Conservation (phyloP, 2,113 vertebrate genomes). For the Sylvilagus bachmani region DNA sequence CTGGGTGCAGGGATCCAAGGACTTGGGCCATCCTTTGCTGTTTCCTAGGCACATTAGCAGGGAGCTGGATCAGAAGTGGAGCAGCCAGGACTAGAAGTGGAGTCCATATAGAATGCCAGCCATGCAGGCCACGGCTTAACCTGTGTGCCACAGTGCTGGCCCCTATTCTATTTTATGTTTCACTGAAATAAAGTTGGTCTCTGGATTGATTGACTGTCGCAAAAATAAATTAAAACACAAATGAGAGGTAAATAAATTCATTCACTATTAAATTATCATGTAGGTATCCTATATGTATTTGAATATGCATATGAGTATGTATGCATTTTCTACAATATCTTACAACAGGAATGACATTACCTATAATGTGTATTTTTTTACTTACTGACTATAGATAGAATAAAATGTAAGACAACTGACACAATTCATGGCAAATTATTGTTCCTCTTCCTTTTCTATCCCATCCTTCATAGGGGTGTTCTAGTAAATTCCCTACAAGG, state of each 20-base stretch:
- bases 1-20: too few relatives aligned
- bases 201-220: background rate
- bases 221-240: background rate
- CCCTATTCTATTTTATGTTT: background rate
- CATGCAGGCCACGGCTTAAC: too few relatives aligned
- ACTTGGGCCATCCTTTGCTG: too few relatives aligned
- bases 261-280: background rate
- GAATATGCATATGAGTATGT: background rate
- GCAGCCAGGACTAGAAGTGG: too few relatives aligned
- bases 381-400: background rate
- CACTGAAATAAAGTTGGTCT: background rate
- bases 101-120: too few relatives aligned
- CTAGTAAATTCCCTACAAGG: background rate
- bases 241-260: background rate
- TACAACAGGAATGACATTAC: background rate
- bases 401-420: background rate
- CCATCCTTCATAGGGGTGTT: background rate
- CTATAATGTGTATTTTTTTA: background rate
- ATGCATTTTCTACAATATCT: background rate
- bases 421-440: background rate
- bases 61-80: too few relatives aligned
- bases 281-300: background rate
- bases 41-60: too few relatives aligned
- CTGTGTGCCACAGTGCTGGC: too few relatives aligned
- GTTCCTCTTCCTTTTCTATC: background rate